Evolutionary conservation across 2,797 vertebrate genomes (phyloP).

Genomic region (Lerista edwardsae): DNA sequence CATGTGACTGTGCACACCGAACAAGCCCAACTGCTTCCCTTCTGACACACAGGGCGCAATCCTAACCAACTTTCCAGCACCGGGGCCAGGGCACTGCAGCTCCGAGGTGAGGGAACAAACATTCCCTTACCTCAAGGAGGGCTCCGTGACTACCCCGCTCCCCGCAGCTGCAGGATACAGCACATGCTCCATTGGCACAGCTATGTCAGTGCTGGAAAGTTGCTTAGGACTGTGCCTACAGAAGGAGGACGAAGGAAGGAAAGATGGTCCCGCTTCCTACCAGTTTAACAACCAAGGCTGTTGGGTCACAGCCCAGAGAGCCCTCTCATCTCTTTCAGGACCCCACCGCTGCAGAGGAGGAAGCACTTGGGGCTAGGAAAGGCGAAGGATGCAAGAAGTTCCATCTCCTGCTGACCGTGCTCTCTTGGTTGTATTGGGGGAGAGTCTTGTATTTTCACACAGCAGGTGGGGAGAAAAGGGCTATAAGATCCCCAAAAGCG

Average conservation of each 20-base stretch:
- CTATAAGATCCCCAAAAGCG: not conserved
- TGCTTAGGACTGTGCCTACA: no score
- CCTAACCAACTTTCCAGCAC: no score
- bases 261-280: not conserved
- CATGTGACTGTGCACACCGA: not conserved
- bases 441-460: not conserved
- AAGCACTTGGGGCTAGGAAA: not conserved
- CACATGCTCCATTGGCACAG: no score
- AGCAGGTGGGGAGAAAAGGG: not conserved
- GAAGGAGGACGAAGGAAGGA: not conserved
- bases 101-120: no score
- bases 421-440: not conserved
- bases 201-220: no score
- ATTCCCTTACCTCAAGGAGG: no score
- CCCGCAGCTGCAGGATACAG: no score
- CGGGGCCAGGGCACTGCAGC: no score
- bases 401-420: not conserved
- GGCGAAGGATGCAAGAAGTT: no score
- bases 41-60: not conserved
- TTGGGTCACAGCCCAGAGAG: not conserved
- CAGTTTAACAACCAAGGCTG: not conserved
- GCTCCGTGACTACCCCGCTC: no score
- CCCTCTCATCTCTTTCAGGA: not conserved
- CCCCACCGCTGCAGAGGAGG: not conserved
- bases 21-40: not conserved